A percentile compares a stretch with the other conserved stretches of the same genome.
Evolutionary conservation across 2,113 vertebrate species (phyloP).

Genomic region (Paracanthobrama guichenoti): DNA sequence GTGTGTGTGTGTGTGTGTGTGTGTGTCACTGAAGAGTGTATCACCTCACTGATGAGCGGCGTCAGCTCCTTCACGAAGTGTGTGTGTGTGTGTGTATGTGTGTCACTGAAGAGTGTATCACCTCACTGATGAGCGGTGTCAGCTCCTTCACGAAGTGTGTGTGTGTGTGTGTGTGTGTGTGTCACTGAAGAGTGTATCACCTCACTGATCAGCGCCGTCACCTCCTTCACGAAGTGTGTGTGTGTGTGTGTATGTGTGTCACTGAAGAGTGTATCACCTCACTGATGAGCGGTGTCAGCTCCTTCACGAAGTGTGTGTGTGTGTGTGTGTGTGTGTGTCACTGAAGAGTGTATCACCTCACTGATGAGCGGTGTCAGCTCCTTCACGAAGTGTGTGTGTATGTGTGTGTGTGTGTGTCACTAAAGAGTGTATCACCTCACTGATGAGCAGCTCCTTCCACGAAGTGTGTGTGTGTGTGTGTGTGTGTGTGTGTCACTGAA

Average conservation of each 20-base stretch:
- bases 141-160: slow-evolving; percentile 56
- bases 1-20: slow-evolving; percentile 24
- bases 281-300: too few relatives aligned
- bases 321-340: too few relatives aligned
- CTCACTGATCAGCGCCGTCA: slow-evolving; percentile 48
- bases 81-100: slow-evolving; percentile 41
- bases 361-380: too few relatives aligned
- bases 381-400: too few relatives aligned
- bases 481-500: too few relatives aligned
- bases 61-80: slow-evolving; percentile 54
- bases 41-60: slow-evolving; percentile 46
- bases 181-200: neutral
- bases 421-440: too few relatives aligned
- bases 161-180: slow-evolving; percentile 31
- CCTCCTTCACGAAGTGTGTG: slow-evolving; percentile 55
- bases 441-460: too few relatives aligned
- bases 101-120: neutral
- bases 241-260: neutral
- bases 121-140: slow-evolving; percentile 48
- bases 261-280: too few relatives aligned
- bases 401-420: too few relatives aligned
- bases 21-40: neutral
- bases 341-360: too few relatives aligned
- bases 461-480: too few relatives aligned
- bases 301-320: too few relatives aligned